Percentiles rank a stretch among this genome's conserved stretches.
These are phyloP conservation scores for Holothuria scabra DNA, from an alignment of 53 echinoderm and acorn worm species.

Conservation along the genomic window DNA sequence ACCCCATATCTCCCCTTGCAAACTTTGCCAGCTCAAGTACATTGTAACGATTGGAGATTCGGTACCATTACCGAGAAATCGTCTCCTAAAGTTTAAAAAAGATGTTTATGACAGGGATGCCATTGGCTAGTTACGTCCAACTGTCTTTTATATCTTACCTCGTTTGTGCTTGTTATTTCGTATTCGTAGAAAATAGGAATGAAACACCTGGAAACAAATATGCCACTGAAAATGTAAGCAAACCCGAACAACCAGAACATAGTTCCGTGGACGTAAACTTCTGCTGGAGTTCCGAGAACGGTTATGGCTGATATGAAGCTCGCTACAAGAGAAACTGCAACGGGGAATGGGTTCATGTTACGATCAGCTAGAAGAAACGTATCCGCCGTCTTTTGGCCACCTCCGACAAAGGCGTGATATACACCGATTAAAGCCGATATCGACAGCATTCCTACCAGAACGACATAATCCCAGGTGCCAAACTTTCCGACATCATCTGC, in stretches of 20 bases:
- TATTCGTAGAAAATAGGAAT: conserved; percentile 78
- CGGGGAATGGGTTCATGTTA: conserved; percentile 82
- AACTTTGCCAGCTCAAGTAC: no score
- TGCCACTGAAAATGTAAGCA: conserved; percentile 60
- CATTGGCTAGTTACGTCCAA: neutral
- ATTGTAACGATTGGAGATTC: no score
- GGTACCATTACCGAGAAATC: neutral
- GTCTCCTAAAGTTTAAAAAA: neutral
- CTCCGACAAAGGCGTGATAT: conserved; percentile 79
- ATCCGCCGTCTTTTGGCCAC: conserved; percentile 75
- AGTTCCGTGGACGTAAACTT: conserved; percentile 75
- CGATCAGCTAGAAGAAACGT: conserved; percentile 89
- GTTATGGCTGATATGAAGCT: conserved; percentile 97
- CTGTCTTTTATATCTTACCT: conserved; percentile 53
- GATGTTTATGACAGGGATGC: neutral
- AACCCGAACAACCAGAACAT: conserved; percentile 77
- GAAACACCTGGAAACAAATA: conserved; percentile 59
- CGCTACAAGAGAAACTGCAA: conserved; percentile 79
- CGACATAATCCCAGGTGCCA: conserved; percentile 73
- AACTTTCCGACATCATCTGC: conserved; percentile 32
- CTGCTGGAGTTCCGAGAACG: conserved; percentile 87
- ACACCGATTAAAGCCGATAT: conserved; percentile 82
- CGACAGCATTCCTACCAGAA: conserved; percentile 59
- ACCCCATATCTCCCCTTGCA: no score
- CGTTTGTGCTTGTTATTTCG: conserved; percentile 80